Percentiles rank a stretch among this genome's conserved stretches.
These are phyloP conservation scores for Volucella inanis DNA, from an alignment of 2,888 invertebrate species.

Conservation along the genomic window DNA sequence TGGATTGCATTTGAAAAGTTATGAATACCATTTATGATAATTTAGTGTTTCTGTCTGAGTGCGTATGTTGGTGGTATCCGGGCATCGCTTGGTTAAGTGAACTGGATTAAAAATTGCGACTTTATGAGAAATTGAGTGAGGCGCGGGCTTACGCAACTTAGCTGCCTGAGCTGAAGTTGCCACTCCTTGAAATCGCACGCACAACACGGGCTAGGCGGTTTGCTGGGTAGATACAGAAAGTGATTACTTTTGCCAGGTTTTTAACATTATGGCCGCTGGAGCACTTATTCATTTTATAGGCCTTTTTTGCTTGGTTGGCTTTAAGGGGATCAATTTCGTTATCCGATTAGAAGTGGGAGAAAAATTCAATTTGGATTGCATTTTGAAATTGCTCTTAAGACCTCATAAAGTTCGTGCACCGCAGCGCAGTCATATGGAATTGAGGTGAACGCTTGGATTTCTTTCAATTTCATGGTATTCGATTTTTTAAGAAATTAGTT, in stretches of 20 bases:
- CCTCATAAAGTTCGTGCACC: slow-evolving; percentile 62
- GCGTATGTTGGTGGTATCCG: slow-evolving; percentile 40
- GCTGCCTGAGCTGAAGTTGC: slow-evolving; percentile 24
- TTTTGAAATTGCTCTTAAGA: slow-evolving; percentile 62
- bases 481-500: no score
- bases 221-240: slow-evolving; percentile 14
- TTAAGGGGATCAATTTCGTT: slow-evolving; percentile 64
- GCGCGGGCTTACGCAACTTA: slow-evolving; percentile 55
- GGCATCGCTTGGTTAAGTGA: slow-evolving; percentile 51
- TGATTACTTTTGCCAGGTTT: slow-evolving; percentile 46
- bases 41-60: slow-evolving; percentile 69
- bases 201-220: not conserved
- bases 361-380: slow-evolving; percentile 69
- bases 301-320: slow-evolving; percentile 45
- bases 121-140: slow-evolving; percentile 65
- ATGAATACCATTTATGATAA: slow-evolving; percentile 72
- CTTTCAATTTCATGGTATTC: not conserved
- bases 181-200: slow-evolving; percentile 62
- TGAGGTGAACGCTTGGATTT: not conserved
- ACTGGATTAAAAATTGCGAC: slow-evolving; percentile 69
- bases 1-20: slow-evolving; percentile 69
- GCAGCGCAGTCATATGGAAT: slow-evolving; percentile 29
- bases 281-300: slow-evolving; percentile 68
- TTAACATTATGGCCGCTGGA: slow-evolving; percentile 44
- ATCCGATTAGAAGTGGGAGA: slow-evolving; percentile 67